Percentiles rank a stretch among this genome's conserved stretches.
phyloP scores from a whole-genome alignment of 2,113 vertebrate genomes.

The Notechis scutatus region DNA sequence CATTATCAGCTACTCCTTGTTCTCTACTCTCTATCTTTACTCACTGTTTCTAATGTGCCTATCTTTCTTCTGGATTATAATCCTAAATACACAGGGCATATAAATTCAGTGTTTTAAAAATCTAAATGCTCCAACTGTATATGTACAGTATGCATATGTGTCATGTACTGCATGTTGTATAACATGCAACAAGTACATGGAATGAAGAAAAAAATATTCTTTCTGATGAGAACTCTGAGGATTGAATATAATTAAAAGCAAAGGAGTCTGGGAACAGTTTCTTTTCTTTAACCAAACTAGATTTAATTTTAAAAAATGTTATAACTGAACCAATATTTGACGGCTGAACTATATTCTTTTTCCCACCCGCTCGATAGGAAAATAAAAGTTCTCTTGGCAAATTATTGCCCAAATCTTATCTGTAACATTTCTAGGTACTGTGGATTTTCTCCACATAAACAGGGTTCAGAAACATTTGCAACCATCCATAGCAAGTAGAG shows the following conservation, averaged over 20 bases:
- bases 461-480: neutral
- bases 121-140: neutral
- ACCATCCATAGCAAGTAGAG: neutral
- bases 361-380: neutral
- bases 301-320: neutral
- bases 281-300: neutral
- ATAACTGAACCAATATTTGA: neutral
- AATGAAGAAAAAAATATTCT: neutral
- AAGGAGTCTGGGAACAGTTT: neutral
- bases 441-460: neutral
- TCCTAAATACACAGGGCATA: neutral
- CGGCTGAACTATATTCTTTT: neutral
- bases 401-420: neutral
- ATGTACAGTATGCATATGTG: neutral
- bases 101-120: neutral
- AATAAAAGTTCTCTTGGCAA: neutral
- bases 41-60: neutral
- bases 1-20: neutral
- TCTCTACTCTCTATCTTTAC: neutral
- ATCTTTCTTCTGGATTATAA: neutral
- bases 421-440: neutral
- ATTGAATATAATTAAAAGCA: neutral
- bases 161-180: neutral
- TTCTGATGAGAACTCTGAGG: neutral
- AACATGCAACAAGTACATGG: neutral